Evolutionary conservation across 1,140 invertebrate species (phyloP), one percentile per base, ranked within the genome.

Genomic region (Drosophila pachea): DNA sequence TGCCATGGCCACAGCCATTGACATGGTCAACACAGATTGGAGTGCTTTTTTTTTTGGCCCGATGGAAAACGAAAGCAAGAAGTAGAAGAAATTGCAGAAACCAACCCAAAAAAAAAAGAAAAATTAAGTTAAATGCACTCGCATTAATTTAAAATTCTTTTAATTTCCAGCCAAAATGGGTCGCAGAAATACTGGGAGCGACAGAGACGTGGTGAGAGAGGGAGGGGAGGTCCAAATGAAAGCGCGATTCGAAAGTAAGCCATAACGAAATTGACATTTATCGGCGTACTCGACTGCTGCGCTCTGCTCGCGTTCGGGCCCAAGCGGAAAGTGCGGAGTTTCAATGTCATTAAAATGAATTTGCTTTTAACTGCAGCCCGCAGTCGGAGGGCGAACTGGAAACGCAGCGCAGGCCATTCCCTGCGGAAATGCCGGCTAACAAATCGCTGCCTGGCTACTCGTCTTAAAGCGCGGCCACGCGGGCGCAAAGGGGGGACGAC

Each of bases 261-360:
- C 14, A 52, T 22, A 62, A 16, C 35, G 58, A 66, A 71, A 66
- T 43, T 47, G 35, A 7, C 54, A 53, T 54, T 65, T 54, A 70
- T 36, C 54, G 61, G 53, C 22, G 31, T 45, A 47, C 52, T 36
- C 6, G 2, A n/a, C n/a, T n/a, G n/a, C n/a, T n/a, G n/a, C n/a
- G n/a, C n/a, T n/a, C n/a, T n/a, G n/a, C n/a, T n/a, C n/a, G n/a
- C n/a, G n/a, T n/a, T n/a, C n/a, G n/a, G n/a, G n/a, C n/a, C n/a
- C n/a, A n/a, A n/a, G n/a, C n/a, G n/a, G n/a, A n/a, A n/a, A n/a
- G n/a, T n/a, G 9, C 40, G 2, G 12, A 4, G 67, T 73, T 78
- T 84, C 73, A 78, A 76, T 83, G 78, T 68, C 78, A 83, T 78
- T 83, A 75, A 83, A 83, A 73, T 58, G 58, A 78, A 78, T 74